These are phyloP conservation scores for Sebastes cheni DNA, from an alignment of 2,797 vertebrate species.

Conservation along the genomic window DNA sequence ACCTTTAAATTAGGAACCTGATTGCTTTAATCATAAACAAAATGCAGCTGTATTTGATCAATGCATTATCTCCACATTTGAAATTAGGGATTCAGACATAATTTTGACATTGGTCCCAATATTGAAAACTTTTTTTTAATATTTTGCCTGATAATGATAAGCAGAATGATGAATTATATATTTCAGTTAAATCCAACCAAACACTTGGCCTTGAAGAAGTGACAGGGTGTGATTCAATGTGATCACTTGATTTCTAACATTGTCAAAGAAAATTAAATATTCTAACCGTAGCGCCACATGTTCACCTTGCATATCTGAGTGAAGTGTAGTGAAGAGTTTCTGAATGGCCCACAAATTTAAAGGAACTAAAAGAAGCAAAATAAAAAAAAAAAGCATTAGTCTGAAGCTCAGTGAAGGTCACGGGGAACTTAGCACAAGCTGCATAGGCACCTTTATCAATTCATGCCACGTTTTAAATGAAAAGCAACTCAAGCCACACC, in stretches of 20 bases:
- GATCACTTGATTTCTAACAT: background rate
- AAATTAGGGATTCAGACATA: background rate
- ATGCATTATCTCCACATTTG: background rate
- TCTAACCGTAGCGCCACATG: too few relatives aligned
- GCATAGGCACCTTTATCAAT: constrained; percentile 68
- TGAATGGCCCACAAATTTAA: constrained; percentile 33
- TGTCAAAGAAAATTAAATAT: background rate
- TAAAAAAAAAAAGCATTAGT: constrained; percentile 54
- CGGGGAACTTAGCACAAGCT: constrained; percentile 37
- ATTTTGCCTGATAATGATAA: background rate
- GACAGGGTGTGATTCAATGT: background rate
- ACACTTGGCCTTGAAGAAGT: background rate
- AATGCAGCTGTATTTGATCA: background rate
- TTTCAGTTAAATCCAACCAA: background rate
- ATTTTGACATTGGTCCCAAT: background rate
- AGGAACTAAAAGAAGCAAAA: constrained; percentile 44
- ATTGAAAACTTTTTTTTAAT: background rate
- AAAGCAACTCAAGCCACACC: constrained; percentile 72
- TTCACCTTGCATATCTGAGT: background rate
- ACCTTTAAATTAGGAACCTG: background rate
- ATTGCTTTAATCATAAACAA: background rate
- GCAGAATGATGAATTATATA: background rate
- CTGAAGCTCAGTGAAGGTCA: constrained; percentile 71
- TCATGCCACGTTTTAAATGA: constrained; percentile 68
- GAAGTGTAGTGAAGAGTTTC: background rate